Conservation (phyloP, 2,888 invertebrate genomes). For the Quadroppia sp. region DNA sequence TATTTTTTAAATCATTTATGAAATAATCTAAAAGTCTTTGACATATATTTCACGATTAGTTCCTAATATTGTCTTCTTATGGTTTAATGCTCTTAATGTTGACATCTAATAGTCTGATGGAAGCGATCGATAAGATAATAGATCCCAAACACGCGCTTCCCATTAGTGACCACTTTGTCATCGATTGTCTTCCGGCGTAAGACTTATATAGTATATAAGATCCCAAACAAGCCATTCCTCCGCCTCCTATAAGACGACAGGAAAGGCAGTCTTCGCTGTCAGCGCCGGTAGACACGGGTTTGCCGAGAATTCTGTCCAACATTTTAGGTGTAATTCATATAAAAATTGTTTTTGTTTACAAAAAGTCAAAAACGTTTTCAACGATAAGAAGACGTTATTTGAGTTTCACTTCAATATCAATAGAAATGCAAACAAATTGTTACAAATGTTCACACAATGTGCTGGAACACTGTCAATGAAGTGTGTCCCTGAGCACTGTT, state of each 20-base stretch:
- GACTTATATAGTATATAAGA: neutral
- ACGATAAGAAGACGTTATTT: no score
- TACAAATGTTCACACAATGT: no score
- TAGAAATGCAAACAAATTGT: no score
- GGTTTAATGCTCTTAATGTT: neutral
- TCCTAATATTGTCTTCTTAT: neutral
- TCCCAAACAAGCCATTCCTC: neutral
- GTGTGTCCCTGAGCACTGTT: neutral
- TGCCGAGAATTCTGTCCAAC: constrained; percentile 11
- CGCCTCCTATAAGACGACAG: constrained; percentile 26
- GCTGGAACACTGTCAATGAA: neutral
- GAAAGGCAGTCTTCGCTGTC: neutral
- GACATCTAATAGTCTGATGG: neutral
- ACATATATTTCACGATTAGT: neutral
- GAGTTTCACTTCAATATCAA: no score
- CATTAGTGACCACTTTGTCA: constrained; percentile 2
- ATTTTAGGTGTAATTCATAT: neutral
- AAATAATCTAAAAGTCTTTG: no score
- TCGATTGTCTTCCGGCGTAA: neutral
- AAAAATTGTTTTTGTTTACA: no score
- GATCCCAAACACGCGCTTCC: constrained; percentile 4
- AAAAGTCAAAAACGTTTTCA: no score
- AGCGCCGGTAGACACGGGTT: neutral
- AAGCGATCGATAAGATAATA: neutral
- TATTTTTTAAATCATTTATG: no score